Evolutionary conservation across 2,888 invertebrate genomes (phyloP), one percentile per base, ranked within the genome.

Genomic region (Nomada goodeniana): DNA sequence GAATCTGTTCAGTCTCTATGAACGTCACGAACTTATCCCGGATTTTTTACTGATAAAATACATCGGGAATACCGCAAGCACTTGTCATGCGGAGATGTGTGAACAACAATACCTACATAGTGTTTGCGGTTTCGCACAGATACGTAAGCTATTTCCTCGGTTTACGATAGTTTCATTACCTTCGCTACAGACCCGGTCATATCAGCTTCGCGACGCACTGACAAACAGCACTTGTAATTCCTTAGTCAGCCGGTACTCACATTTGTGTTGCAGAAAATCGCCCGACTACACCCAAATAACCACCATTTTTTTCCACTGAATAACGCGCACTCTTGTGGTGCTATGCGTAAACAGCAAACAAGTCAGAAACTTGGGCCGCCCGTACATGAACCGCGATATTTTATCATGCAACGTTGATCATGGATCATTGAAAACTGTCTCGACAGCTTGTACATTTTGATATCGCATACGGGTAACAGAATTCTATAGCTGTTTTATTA

Each of bases 221-320:
- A 84, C 77, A 79, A 88, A 88, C 87, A 85, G 86, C 89, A 85
- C 89, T 82, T 85, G 83, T 86, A 85, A 85, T 78, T 72, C 83
- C 82, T 82, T 84, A 86, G 85, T 85, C 86, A 84, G 88, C 89
- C 89, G 90, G 89, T 91, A 91, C 91, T 91, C 92, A 91, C 91
- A 90, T 91, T 92, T 88, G 89, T 89, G 82, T 88, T 85, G 89
- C 88, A 88, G 89, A 89, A 90, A 90, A 90, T 85, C 88, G 88
- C 89, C 89, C 91, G 92, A 92, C 92, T 92, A 92, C 92, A 93
- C 92, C 92, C 92, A 92, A 92, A 91, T 91, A 90, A 91, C 92
- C 91, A 92, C 91, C 92, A 93, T 92, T 92, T 92, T 92, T 90
- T 90, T 88, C 81, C 69, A 83, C 84, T 85, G 77, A 72, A 70